Evolutionary conservation across 2,113 vertebrate species (phyloP), one percentile per base, ranked within the genome.

Genomic region (Macrotus californicus): DNA sequence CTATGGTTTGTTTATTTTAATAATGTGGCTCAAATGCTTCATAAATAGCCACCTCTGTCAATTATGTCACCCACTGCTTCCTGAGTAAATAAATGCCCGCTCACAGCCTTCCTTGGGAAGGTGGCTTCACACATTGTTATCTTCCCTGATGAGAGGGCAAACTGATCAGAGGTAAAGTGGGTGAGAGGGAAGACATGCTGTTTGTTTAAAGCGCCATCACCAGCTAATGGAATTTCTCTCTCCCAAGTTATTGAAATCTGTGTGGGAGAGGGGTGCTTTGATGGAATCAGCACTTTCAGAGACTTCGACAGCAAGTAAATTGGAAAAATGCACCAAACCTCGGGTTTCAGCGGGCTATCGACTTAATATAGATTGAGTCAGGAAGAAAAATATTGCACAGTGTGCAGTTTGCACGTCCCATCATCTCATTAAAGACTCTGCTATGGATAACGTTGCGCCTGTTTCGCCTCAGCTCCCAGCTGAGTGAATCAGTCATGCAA

Each of bases 311-410:
- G 98, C 97, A 97, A 97, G 81, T 90, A 98, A 98, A 98, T 98
- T 98, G 98, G 97, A 98, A 98, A 97, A 98, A 98, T 94, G 97
- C 97, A 98, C 90, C 97, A 95, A 98, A 98, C 97, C 97, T 97
- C 94, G 88, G 98, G 96, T 97, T 98, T 97, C 97, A 97, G 98
- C 80, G 41, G 98, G 94, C 89, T 98, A 98, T 98, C 7, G 98
- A 98, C 98, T 98, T 97, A 95, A 98, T 98, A 98, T 97, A 98
- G 98, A 98, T 98, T 98, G 98, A 98, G 92, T 93, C 43, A 67
- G 96, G 97, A 93, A 97, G 97, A 95, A 96, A 98, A 98, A 97
- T 98, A 97, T 95, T 95, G 96, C 0, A 13, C 96, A 67, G 93
- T 96, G 92, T 95, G 98, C 98, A 98, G 95, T 95, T 96, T 95